Conservation (phyloP, 2,113 vertebrate genomes). For the Rousettus leschenaultii region DNA sequence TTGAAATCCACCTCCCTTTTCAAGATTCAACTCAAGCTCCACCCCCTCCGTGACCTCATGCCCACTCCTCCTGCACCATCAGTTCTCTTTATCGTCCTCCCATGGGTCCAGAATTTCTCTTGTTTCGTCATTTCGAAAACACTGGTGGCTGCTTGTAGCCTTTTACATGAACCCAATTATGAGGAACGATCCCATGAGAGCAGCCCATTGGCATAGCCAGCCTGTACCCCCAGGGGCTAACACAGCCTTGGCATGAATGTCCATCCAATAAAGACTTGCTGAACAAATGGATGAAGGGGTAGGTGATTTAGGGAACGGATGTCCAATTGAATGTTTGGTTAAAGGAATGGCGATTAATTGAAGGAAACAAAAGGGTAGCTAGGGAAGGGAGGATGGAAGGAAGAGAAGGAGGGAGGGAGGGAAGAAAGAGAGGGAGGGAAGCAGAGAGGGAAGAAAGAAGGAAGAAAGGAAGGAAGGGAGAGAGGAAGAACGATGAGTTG, state of each 20-base stretch:
- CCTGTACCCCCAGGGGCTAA: not conserved
- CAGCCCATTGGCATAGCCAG: not conserved
- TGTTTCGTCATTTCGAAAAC: fast-evolving
- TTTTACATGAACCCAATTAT: not conserved
- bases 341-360: not conserved
- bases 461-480: no score
- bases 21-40: not conserved
- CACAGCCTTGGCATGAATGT: not conserved
- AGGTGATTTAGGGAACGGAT: not conserved
- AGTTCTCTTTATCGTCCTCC: fast-evolving
- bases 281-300: no score
- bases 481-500: fast-evolving
- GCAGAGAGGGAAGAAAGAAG: fast-evolving
- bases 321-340: no score
- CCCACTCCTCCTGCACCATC: fast-evolving
- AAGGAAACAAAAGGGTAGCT: fast-evolving
- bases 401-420: no score
- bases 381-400: fast-evolving
- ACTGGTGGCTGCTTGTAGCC: not conserved
- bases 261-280: not conserved
- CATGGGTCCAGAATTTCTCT: not conserved
- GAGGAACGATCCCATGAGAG: not conserved
- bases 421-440: not conserved
- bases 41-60: not conserved
- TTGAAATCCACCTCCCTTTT: not conserved